Evolutionary conservation across 2,888 invertebrate species (phyloP).

Genomic region (Pristionchus exspectatus): DNA sequence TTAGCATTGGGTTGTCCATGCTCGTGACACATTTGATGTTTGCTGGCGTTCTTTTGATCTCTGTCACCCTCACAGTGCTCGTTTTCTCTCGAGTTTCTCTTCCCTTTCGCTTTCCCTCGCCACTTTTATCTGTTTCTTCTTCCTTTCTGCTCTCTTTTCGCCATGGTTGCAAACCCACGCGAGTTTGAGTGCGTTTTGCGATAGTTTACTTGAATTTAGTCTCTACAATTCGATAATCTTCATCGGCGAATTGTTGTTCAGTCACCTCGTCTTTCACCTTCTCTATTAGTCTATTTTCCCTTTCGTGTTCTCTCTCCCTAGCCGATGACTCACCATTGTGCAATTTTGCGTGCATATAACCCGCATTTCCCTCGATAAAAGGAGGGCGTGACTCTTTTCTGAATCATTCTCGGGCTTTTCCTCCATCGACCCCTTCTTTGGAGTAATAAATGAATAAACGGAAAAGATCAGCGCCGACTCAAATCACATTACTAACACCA

Average conservation of each 20-base stretch:
- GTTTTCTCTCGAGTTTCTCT: background rate
- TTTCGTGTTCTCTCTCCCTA: background rate
- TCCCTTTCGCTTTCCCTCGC: background rate
- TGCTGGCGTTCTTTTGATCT: constrained; percentile 1
- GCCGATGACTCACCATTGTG: constrained; percentile 13
- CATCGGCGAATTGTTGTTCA: background rate
- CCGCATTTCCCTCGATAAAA: constrained; percentile 17
- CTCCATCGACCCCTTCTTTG: background rate
- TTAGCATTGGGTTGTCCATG: background rate
- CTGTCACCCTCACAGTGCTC: background rate
- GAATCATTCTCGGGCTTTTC: background rate
- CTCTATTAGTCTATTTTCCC: background rate
- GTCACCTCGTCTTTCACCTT: constrained; percentile 2
- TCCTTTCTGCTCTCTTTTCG: background rate
- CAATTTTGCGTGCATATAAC: constrained; percentile 26
- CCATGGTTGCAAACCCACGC: background rate
- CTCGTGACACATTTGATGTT: background rate
- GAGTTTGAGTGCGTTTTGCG: background rate
- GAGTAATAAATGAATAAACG: background rate
- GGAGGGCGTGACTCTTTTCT: background rate
- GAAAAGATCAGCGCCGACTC: background rate
- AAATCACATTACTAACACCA: background rate
- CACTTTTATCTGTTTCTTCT: background rate
- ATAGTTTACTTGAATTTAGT: background rate
- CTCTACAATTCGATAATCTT: background rate